A percentile compares a stretch with the other conserved stretches of the same genome.
phyloP scores from a whole-genome alignment of 2,797 vertebrate species.

The Notolabrus celidotus region DNA sequence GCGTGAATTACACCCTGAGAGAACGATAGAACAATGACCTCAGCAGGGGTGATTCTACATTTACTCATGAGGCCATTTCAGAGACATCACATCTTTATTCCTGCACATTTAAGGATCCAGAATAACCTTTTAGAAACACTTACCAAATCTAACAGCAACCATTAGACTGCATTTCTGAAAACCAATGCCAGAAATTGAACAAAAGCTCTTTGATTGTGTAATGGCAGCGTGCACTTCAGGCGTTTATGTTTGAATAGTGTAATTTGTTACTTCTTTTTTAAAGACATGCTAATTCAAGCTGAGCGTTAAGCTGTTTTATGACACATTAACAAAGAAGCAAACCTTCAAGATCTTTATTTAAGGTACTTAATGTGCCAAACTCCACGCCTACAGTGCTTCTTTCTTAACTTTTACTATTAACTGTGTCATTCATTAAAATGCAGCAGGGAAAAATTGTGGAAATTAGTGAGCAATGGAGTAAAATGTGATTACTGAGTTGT shows the following conservation, averaged over 20 bases:
- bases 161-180: not conserved
- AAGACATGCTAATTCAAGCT: not conserved
- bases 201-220: not conserved
- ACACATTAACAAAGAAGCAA: conserved; percentile 13
- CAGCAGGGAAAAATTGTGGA: not conserved
- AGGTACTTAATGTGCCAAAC: not conserved
- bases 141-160: not conserved
- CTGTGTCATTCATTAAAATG: not conserved
- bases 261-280: not conserved
- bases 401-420: not conserved
- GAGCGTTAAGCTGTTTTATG: conserved; percentile 4
- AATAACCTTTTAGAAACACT: not conserved
- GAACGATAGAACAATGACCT: not conserved
- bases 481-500: not conserved
- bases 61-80: not conserved
- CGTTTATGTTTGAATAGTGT: not conserved
- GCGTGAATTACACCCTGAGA: not conserved
- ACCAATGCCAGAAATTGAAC: not conserved
- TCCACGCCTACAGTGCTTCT: not conserved
- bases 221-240: not conserved
- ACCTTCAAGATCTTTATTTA: not conserved
- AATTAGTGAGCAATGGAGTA: not conserved
- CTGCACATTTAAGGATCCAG: conserved; percentile 3
- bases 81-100: not conserved
- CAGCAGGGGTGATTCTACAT: not conserved